phyloP scores from a whole-genome alignment of 2,888 invertebrate species.

The Platerodrilus igneus region DNA sequence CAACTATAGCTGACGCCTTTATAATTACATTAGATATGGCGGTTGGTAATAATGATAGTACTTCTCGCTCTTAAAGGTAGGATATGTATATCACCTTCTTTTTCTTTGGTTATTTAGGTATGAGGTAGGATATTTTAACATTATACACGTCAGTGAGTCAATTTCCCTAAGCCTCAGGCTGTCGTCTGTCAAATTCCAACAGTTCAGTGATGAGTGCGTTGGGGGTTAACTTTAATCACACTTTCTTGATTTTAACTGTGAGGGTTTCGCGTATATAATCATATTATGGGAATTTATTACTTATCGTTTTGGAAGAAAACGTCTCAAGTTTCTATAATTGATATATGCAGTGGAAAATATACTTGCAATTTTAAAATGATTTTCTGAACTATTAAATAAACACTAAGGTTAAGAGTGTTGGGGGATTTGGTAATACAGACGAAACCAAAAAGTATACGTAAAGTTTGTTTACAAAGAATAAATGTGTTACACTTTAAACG shows the following conservation, averaged over 20 bases:
- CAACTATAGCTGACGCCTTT: constrained; percentile 22
- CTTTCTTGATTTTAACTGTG: constrained; percentile 28
- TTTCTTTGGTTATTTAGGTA: constrained; percentile 23
- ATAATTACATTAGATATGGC: constrained; percentile 27
- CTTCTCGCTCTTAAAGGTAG: constrained; percentile 14
- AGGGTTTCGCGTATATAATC: constrained; percentile 15
- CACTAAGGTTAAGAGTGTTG: too few relatives aligned
- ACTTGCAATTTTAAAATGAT: too few relatives aligned
- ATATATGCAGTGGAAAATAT: too few relatives aligned
- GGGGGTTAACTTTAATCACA: constrained; percentile 32
- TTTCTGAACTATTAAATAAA: too few relatives aligned
- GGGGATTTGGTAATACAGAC: too few relatives aligned
- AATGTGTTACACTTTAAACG: too few relatives aligned
- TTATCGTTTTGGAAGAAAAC: constrained; percentile 14
- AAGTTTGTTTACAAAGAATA: too few relatives aligned
- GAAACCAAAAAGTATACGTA: too few relatives aligned
- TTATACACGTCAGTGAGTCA: constrained; percentile 41
- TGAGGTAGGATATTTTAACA: constrained; percentile 30
- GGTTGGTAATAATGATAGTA: constrained; percentile 26
- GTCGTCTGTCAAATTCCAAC: constrained; percentile 35
- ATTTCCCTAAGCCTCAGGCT: constrained; percentile 37
- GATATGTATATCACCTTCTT: constrained; percentile 14
- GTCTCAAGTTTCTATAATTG: too few relatives aligned
- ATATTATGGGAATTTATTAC: constrained; percentile 14
- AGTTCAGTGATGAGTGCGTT: constrained; percentile 24